Evolutionary conservation across 2,888 invertebrate genomes (phyloP).

Genomic region (Embidobia sp.): DNA sequence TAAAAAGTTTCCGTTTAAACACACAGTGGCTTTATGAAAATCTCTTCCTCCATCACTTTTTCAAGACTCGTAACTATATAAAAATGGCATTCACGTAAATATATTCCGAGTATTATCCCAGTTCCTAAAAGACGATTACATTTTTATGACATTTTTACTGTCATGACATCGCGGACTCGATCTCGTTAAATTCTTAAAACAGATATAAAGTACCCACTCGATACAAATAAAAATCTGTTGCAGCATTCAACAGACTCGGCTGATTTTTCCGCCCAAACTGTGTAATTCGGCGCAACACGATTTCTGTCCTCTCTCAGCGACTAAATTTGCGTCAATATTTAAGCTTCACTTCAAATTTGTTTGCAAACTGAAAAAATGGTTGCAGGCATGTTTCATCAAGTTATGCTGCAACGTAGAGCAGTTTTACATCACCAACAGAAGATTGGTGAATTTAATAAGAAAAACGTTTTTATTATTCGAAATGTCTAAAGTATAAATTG

Average conservation of each 20-base stretch:
- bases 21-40: too few species aligned
- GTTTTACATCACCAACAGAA: too few species aligned
- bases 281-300: constrained; percentile 18
- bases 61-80: constrained; percentile 28
- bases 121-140: constrained; percentile 51
- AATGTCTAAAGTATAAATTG: too few species aligned
- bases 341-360: constrained; percentile 5
- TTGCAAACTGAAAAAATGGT: constrained; percentile 5
- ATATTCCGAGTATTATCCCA: constrained; percentile 37
- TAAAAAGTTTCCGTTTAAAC: too few species aligned
- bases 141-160: constrained; percentile 52
- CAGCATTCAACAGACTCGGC: constrained; percentile 39
- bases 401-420: too few species aligned
- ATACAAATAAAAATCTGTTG: constrained; percentile 59
- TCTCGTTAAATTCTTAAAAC: constrained; percentile 46
- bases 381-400: not conserved
- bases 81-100: constrained; percentile 53
- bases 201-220: constrained; percentile 44
- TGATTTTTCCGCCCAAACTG: constrained; percentile 31
- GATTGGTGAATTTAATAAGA: not conserved
- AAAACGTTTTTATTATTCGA: not conserved
- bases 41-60: not conserved
- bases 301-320: not conserved
- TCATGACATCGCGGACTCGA: constrained; percentile 29
- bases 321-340: constrained; percentile 13